These are phyloP conservation scores for Saccostrea echinata DNA, from an alignment of 1,140 invertebrate species.

Conservation along the genomic window DNA sequence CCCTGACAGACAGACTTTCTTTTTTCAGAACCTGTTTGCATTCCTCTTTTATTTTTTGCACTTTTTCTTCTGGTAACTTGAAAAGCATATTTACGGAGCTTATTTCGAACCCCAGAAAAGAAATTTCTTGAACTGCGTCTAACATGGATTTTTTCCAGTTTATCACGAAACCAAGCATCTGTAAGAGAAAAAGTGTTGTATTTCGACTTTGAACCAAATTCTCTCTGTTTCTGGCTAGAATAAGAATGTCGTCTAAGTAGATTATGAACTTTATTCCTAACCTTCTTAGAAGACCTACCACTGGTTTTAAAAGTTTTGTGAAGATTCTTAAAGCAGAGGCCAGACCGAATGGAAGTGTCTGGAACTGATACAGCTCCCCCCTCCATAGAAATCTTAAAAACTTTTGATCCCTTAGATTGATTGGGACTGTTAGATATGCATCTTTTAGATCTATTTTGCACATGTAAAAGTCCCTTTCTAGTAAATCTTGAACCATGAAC, in stretches of 20 bases:
- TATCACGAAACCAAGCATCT: slow-evolving; percentile 43
- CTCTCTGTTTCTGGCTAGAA: slow-evolving; percentile 35
- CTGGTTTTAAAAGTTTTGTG: slow-evolving; percentile 46
- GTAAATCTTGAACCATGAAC: no score
- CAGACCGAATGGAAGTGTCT: no score
- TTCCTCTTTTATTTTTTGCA: slow-evolving; percentile 11
- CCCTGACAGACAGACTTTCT: no score
- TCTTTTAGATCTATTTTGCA: slow-evolving; percentile 58
- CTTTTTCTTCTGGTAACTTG: neutral
- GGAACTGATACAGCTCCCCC: no score
- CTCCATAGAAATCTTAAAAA: slow-evolving; percentile 45
- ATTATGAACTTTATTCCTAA: slow-evolving; percentile 39
- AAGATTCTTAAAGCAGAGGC: no score
- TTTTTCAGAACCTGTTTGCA: slow-evolving; percentile 11
- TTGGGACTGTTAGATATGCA: slow-evolving; percentile 54
- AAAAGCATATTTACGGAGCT: slow-evolving; percentile 33
- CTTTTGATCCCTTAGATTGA: slow-evolving; percentile 7
- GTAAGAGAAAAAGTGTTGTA: slow-evolving; percentile 15
- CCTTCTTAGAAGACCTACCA: slow-evolving; percentile 31
- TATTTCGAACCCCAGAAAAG: slow-evolving; percentile 39
- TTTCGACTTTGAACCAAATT: neutral
- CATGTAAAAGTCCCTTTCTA: slow-evolving; percentile 31
- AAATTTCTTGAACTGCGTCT: slow-evolving; percentile 20
- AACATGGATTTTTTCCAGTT: slow-evolving; percentile 45
- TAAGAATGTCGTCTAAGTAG: slow-evolving; percentile 51